Base-by-base conservation (phyloP, 2,888 invertebrate genomes). In the Cactoblastis cactorum region DNA sequence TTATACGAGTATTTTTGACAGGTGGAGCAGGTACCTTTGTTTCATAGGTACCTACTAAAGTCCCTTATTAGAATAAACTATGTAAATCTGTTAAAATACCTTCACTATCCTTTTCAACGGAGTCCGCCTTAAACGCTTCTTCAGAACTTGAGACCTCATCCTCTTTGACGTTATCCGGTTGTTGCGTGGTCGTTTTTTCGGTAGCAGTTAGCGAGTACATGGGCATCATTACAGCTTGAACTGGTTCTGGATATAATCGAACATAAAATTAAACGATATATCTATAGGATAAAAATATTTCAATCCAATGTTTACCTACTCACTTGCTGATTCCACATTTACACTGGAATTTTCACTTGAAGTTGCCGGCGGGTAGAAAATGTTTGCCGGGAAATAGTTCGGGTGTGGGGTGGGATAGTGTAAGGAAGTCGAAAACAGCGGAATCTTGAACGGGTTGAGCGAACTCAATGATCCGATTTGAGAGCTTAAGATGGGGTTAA, bases 71-170 rank as follows among this genome's bases (percentile, higher is more conserved):
- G n/a, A n/a, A n/a, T n/a, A n/a, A n/a, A n/a, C n/a, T n/a, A n/a
- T n/a, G n/a, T n/a, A n/a, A 52, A 52, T 37, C 15, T 32, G 9
- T 8, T 34, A 41, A 14, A 14, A 9, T 43, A 43, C 64, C 63
- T 55, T 56, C 63, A 19, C 50, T 51, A 34, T 47, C 51, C 14
- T 68, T 63, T 37, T 69, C 62, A 9, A 50, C 53, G n/a, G 54
- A 49, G 15, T 73, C 73, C 5, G 61, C 58, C 59, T 74, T 84
- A 52, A 65, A 79, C 14, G 93, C 92, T 76, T 94, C 94, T 71
- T 94, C 94, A 0, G 94, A 94, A 74, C 95, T 95, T 17, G 93
- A 92, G 0, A 95, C 94, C 79, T 95, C 95, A 63, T 95, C 94
- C 61, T 95, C 95, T 69, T 94, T 94, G 18, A 81, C 67, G 64